Evolutionary conservation across 1,140 invertebrate species (phyloP), one percentile per base, ranked within the genome.

Genomic region (Rhynchophorus ferrugineus): DNA sequence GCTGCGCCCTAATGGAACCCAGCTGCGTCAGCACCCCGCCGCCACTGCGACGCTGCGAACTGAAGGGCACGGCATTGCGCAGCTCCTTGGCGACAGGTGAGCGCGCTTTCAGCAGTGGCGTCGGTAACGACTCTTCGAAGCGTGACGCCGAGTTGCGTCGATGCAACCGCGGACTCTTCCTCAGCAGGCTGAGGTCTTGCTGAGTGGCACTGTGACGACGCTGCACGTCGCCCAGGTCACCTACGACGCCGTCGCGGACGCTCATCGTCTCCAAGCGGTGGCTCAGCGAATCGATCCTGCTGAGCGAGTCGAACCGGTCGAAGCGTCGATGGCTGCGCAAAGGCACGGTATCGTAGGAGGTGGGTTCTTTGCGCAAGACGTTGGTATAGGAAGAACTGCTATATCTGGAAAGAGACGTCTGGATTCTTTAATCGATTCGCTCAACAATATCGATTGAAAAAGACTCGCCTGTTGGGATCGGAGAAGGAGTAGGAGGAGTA

Each of bases 11-110:
- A 44, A 79, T 79, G n/a, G 76, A 75, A 3, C 76, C 77, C 11
- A 79, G 58, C 59, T 79, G 76, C 3, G 76, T 77, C 47, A 79
- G 64, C 52, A 79, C 76, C 61, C 71, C 68, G 61, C 71, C 68
- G 21, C 76, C 72, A 22, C 58, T 46, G 22, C 46, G 47, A 17
- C 54, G 47, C 29, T 54, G 71, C 49, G 65, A 66, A 50, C 63
- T 66, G 39, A 69, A 65, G 17, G 66, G 65, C 17, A 67, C 47
- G n/a, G 68, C 64, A 57, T 70, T 65, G 34, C 64, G 65, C 33
- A 69, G 51, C 50, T 70, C 67, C 49, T 63, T 62, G 3, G 53
- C 66, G 53, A 72, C 71, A 0, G 74, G 73, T 2, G 74, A 74
- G 59, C 75, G 74, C 42, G 66, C 68, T 61, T 75, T 71, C 41